Conservation (phyloP, 2,113 vertebrate genomes). For the Ciconia maguari region DNA sequence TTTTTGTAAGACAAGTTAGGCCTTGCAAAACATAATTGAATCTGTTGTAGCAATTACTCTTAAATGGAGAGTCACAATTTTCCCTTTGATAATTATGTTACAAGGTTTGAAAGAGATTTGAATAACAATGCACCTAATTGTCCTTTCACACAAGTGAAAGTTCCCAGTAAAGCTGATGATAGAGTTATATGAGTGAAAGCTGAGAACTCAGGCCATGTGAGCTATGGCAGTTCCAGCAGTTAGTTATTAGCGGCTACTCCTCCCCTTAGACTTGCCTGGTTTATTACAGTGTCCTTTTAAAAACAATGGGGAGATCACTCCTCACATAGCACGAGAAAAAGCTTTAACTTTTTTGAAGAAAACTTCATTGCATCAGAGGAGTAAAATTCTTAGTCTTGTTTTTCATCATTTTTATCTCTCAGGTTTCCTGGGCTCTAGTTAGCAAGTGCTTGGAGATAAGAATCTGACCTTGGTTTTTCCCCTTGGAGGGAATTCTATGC, state of each 20-base stretch:
- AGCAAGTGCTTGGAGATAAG: neutral
- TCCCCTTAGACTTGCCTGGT: neutral
- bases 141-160: neutral
- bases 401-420: neutral
- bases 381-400: neutral
- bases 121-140: neutral
- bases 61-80: neutral
- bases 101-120: neutral
- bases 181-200: neutral
- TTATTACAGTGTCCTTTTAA: neutral
- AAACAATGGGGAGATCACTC: neutral
- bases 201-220: neutral
- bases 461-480: neutral
- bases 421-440: neutral
- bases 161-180: neutral
- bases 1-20: neutral
- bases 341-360: neutral
- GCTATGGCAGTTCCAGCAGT: neutral
- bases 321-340: neutral
- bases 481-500: neutral
- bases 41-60: neutral
- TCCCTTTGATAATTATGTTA: neutral
- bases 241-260: neutral
- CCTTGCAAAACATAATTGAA: slow-evolving; percentile 2
- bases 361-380: neutral